phyloP scores from a whole-genome alignment of 53 echinoderm and acorn worm species.

The Holothuria scabra region DNA sequence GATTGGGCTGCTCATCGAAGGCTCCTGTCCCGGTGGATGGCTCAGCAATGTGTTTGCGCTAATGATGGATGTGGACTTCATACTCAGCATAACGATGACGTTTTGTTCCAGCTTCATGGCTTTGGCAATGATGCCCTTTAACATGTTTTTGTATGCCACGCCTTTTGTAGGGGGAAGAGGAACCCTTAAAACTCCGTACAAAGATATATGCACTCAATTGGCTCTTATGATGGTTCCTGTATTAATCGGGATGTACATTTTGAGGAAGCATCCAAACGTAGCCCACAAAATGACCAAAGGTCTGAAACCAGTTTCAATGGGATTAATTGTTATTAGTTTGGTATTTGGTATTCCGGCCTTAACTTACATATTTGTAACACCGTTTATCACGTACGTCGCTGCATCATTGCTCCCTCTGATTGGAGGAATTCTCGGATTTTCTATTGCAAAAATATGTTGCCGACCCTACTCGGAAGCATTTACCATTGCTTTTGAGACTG shows the following conservation, averaged over 20 bases:
- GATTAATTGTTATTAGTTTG: slow-evolving; percentile 69
- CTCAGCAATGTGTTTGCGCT: slow-evolving; percentile 88
- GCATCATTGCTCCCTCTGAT: slow-evolving; percentile 75
- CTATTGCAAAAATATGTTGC: slow-evolving; percentile 70
- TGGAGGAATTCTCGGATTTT: slow-evolving; percentile 74
- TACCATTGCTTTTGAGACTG: slow-evolving; percentile 94
- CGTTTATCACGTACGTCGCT: slow-evolving; percentile 69
- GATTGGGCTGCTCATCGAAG: slow-evolving; percentile 81
- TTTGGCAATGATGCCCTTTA: slow-evolving; percentile 90
- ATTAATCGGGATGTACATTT: slow-evolving; percentile 71
- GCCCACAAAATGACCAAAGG: slow-evolving; percentile 72
- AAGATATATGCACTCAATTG: slow-evolving; percentile 68
- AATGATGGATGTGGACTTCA: slow-evolving; percentile 86
- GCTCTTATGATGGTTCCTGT: slow-evolving; percentile 72
- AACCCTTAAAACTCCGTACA: slow-evolving; percentile 73
- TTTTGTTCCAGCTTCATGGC: slow-evolving; percentile 85
- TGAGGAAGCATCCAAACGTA: slow-evolving; percentile 53
- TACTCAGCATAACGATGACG: slow-evolving; percentile 93
- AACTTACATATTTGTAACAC: slow-evolving; percentile 72
- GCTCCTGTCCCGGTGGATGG: slow-evolving; percentile 93
- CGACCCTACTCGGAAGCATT: slow-evolving; percentile 60
- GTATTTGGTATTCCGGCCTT: slow-evolving; percentile 77
- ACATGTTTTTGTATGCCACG: slow-evolving; percentile 81
- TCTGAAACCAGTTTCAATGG: slow-evolving; percentile 76
- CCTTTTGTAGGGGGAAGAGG: slow-evolving; percentile 57